Conservation (phyloP, 2,888 invertebrate species). For the Litoditis marina region DNA sequence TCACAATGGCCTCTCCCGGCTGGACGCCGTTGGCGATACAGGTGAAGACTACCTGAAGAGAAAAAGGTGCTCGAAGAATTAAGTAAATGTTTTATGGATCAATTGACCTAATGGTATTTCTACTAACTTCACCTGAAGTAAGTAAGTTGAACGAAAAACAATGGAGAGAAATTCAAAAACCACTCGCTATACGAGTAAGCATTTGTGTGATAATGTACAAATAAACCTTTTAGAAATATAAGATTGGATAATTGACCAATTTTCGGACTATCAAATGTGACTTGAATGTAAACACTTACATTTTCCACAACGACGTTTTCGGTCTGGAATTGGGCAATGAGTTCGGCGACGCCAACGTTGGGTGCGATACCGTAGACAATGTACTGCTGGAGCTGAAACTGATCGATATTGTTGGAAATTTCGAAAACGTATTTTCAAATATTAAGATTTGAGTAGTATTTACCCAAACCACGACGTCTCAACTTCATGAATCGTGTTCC, state of each 20-base stretch:
- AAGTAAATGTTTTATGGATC: background rate
- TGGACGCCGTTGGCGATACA: conserved; percentile 28
- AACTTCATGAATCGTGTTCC: no score
- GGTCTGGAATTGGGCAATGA: conserved; percentile 39
- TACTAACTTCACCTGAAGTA: no score
- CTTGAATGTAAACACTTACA: conserved; percentile 15
- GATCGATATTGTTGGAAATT: background rate
- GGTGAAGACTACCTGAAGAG: conserved; percentile 36
- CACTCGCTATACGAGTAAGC: no score
- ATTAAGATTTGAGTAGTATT: no score
- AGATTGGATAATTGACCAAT: background rate
- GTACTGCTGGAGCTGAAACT: conserved; percentile 19
- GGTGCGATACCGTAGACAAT: conserved; percentile 32
- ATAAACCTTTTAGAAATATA: no score
- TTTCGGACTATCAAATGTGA: background rate
- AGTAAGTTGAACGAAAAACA: no score
- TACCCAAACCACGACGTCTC: no score
- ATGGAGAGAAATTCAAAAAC: no score
- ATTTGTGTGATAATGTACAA: no score
- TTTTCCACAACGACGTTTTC: conserved; percentile 33
- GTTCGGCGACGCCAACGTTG: conserved; percentile 33
- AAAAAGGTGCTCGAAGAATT: background rate
- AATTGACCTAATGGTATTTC: no score
- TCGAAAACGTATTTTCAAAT: no score
- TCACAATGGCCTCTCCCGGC: conserved; percentile 41